phyloP scores from a whole-genome alignment of 2,113 vertebrate species.

The Takifugu flavidus region DNA sequence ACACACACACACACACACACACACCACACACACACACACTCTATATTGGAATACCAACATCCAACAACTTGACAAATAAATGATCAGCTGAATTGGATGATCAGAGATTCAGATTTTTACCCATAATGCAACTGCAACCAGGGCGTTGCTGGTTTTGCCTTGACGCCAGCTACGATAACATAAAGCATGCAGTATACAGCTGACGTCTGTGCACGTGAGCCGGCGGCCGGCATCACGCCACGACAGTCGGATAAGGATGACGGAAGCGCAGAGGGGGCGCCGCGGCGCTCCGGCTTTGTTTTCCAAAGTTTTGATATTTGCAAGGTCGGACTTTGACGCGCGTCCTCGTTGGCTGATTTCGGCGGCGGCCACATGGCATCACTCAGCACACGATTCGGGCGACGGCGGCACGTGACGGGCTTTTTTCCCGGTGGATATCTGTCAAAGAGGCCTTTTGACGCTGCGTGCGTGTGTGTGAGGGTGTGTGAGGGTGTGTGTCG shows the following conservation, averaged over 20 bases:
- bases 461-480: background rate
- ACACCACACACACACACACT: too few relatives aligned
- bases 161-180: too few relatives aligned
- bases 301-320: background rate
- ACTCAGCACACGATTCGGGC: background rate
- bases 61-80: too few relatives aligned
- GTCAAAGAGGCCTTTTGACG: constrained; percentile 4
- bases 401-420: background rate
- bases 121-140: too few relatives aligned
- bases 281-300: background rate
- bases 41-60: too few relatives aligned
- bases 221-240: too few relatives aligned
- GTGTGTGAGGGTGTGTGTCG: constrained; percentile 11
- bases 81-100: too few relatives aligned
- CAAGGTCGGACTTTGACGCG: constrained; percentile 3
- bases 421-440: background rate
- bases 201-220: too few relatives aligned
- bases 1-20: too few relatives aligned
- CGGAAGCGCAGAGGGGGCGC: background rate
- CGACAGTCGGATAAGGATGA: constrained; percentile 11
- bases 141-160: too few relatives aligned
- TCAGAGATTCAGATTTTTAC: too few relatives aligned
- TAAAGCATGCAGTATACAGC: too few relatives aligned
- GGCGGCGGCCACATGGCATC: background rate
- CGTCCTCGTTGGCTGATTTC: background rate